phyloP scores from a whole-genome alignment of 1,140 invertebrate genomes.

The Nephotettix cincticeps region DNA sequence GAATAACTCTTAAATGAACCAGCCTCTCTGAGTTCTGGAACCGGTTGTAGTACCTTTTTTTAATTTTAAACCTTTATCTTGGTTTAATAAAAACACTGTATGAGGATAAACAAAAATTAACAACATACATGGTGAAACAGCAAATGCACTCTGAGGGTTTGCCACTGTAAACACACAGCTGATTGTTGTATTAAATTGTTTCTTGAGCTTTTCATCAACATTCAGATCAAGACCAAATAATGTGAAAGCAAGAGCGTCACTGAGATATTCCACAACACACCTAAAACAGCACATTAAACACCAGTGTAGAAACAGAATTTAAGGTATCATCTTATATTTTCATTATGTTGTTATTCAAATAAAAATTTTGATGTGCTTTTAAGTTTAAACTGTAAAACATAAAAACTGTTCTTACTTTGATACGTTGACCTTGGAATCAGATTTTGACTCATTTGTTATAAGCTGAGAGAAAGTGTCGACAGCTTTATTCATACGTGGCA shows the following conservation, averaged over 20 bases:
- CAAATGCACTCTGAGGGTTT: conserved; percentile 13
- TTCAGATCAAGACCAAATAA: conserved; percentile 22
- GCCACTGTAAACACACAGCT: neutral
- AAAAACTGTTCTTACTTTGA: conserved; percentile 11
- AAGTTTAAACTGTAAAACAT: neutral
- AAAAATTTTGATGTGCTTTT: too few species aligned
- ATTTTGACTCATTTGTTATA: conserved; percentile 11
- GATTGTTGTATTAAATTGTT: conserved; percentile 16
- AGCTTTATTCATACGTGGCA: conserved; percentile 9
- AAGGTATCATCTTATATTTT: too few species aligned
- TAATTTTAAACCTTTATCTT: too few species aligned
- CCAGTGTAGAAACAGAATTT: too few species aligned
- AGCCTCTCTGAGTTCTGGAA: too few species aligned
- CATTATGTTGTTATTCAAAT: too few species aligned
- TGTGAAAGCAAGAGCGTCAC: conserved; percentile 26
- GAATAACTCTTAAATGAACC: too few species aligned
- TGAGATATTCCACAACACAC: conserved; percentile 18
- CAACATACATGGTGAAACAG: conserved; percentile 29
- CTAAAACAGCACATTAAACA: neutral
- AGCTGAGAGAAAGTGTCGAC: neutral
- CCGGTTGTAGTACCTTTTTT: too few species aligned
- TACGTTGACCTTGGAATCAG: conserved; percentile 3
- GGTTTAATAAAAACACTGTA: too few species aligned
- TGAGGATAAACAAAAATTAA: too few species aligned
- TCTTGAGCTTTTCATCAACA: conserved; percentile 10